phyloP scores from a whole-genome alignment of 2,888 invertebrate species.

The Seira musarum region DNA sequence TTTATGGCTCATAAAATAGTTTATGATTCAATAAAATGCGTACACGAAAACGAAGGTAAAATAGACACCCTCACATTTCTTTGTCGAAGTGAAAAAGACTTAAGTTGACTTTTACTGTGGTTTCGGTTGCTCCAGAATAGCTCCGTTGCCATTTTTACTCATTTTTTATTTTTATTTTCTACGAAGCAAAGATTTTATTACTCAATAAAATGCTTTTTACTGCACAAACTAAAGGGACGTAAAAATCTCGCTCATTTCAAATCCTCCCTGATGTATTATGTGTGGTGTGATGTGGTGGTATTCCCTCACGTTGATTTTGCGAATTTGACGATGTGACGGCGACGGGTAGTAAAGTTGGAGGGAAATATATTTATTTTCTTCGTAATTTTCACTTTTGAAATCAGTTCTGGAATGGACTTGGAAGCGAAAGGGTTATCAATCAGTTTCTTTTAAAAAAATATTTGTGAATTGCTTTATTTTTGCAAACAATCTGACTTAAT shows the following conservation, averaged over 20 bases:
- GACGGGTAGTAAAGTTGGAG: not conserved
- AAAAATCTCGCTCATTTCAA: not conserved
- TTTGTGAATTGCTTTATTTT: too few species aligned
- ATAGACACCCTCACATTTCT: not conserved
- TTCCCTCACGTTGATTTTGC: conserved; percentile 8
- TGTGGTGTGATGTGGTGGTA: too few species aligned
- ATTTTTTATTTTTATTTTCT: conserved; percentile 30
- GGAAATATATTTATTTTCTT: not conserved
- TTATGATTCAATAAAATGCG: conserved; percentile 47
- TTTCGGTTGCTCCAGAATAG: too few species aligned
- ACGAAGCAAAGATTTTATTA: conserved; percentile 40
- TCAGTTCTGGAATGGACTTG: not conserved
- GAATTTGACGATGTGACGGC: not conserved
- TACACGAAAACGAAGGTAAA: too few species aligned
- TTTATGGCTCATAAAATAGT: conserved; percentile 53
- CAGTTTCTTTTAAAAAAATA: too few species aligned
- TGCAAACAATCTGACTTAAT: too few species aligned
- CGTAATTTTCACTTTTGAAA: not conserved
- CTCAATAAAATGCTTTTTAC: conserved; percentile 43
- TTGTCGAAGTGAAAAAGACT: too few species aligned
- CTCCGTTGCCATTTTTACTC: conserved; percentile 22
- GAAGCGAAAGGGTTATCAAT: not conserved
- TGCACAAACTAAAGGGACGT: not conserved
- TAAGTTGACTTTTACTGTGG: too few species aligned
- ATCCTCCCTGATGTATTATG: not conserved